Conservation (phyloP, 2,888 invertebrate species). For the Micoletzkya japonica region DNA sequence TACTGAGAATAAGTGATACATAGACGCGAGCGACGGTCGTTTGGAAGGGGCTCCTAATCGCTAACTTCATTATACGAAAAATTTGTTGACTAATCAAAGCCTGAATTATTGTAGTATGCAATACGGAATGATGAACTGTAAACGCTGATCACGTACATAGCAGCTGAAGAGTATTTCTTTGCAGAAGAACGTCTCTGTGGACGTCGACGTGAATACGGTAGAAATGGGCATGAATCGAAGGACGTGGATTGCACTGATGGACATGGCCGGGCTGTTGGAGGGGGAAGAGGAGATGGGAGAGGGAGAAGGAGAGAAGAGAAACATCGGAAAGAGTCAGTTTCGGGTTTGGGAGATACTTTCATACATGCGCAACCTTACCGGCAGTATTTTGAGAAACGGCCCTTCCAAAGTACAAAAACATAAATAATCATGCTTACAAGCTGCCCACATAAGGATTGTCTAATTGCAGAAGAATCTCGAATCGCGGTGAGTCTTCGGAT, state of each 20-base stretch:
- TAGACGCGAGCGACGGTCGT: too few species aligned
- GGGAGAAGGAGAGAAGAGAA: neutral
- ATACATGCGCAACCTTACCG: too few species aligned
- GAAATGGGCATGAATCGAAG: slow-evolving; percentile 85
- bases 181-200: slow-evolving; percentile 46
- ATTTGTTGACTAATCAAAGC: too few species aligned
- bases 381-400: too few species aligned
- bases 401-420: too few species aligned
- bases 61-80: too few species aligned
- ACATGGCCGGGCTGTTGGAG: slow-evolving; percentile 78
- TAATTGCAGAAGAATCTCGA: slow-evolving; percentile 5
- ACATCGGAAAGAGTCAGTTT: neutral
- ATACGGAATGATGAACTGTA: too few species aligned
- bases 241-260: slow-evolving; percentile 91
- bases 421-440: too few species aligned
- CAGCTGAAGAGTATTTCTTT: slow-evolving; percentile 20
- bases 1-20: too few species aligned
- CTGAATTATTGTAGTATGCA: neutral
- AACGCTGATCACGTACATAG: too few species aligned
- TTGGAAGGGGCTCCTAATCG: too few species aligned
- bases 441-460: neutral
- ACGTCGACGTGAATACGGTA: slow-evolving; percentile 47
- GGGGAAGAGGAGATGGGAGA: slow-evolving; percentile 34
- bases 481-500: slow-evolving; percentile 4
- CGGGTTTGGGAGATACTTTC: neutral